Conservation (phyloP, 2,797 vertebrate species). For the Halcyon chelicuti region DNA sequence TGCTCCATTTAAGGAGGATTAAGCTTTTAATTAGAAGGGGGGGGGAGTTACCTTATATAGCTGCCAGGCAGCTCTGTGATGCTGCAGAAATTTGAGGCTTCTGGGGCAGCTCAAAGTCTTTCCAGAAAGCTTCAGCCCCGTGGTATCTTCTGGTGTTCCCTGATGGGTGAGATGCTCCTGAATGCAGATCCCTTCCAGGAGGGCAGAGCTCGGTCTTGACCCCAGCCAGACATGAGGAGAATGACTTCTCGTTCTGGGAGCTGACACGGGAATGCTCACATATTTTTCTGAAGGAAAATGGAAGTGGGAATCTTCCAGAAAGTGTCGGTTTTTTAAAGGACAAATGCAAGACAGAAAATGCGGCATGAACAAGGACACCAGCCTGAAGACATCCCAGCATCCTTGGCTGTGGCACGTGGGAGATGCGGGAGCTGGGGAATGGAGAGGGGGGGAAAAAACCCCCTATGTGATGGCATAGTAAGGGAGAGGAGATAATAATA, state of each 20-base stretch:
- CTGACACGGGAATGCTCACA: fast-evolving
- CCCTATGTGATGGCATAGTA: neutral
- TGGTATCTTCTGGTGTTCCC: fast-evolving
- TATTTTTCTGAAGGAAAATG: neutral
- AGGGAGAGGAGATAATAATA: neutral
- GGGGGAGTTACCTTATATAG: neutral
- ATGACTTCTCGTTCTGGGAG: neutral
- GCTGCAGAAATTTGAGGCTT: neutral
- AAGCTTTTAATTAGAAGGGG: slow-evolving; percentile 3
- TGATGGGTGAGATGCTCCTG: fast-evolving
- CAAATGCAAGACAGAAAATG: neutral
- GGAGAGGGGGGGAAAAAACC: neutral
- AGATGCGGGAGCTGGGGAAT: neutral
- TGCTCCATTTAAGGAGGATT: neutral
- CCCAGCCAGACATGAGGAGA: fast-evolving
- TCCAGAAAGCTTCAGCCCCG: neutral
- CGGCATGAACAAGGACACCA: neutral
- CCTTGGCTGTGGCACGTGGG: fast-evolving
- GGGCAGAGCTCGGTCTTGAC: neutral
- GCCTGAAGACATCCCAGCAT: neutral
- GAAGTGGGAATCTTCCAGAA: neutral
- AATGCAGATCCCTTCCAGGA: neutral
- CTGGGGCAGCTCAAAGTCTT: neutral
- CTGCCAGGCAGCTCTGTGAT: neutral
- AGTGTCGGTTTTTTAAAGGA: neutral